Evolutionary conservation across 2,113 vertebrate species (phyloP).

Genomic region (Cricetomys ansorgei): DNA sequence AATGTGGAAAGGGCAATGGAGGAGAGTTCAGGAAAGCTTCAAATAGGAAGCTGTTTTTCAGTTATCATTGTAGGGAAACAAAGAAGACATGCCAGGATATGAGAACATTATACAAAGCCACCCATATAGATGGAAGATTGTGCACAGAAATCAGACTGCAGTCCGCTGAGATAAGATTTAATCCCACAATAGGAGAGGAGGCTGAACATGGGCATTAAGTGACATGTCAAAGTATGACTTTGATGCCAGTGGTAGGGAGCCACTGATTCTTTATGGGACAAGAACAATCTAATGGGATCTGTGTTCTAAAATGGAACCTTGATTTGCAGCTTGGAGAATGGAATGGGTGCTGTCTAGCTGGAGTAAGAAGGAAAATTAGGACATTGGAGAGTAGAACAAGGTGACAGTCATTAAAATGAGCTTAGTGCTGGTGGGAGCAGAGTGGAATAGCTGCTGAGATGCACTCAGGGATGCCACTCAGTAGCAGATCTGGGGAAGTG

Average conservation of each 20-base stretch:
- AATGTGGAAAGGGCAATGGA: background rate
- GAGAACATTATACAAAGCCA: background rate
- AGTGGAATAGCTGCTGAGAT: background rate
- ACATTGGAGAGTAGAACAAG: background rate
- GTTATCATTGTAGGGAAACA: background rate
- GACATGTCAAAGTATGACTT: background rate
- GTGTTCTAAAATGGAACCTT: background rate
- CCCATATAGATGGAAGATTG: accelerated
- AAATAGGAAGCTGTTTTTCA: background rate
- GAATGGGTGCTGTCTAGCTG: too few species aligned
- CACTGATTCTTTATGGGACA: background rate
- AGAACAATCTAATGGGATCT: background rate
- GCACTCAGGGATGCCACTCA: background rate
- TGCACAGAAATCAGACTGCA: accelerated
- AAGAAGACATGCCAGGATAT: background rate
- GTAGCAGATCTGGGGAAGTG: background rate
- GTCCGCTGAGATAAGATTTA: background rate
- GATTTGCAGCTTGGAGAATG: background rate
- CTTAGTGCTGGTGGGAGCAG: background rate
- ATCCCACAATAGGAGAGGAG: background rate
- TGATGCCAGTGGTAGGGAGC: background rate
- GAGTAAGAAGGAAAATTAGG: background rate
- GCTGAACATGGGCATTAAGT: background rate
- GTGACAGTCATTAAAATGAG: background rate
- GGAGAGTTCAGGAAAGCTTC: background rate